A percentile compares a stretch with the other conserved stretches of the same genome.
These are phyloP conservation scores for Pteropus alecto DNA, from an alignment of 2,113 vertebrate genomes.

Conservation along the genomic window DNA sequence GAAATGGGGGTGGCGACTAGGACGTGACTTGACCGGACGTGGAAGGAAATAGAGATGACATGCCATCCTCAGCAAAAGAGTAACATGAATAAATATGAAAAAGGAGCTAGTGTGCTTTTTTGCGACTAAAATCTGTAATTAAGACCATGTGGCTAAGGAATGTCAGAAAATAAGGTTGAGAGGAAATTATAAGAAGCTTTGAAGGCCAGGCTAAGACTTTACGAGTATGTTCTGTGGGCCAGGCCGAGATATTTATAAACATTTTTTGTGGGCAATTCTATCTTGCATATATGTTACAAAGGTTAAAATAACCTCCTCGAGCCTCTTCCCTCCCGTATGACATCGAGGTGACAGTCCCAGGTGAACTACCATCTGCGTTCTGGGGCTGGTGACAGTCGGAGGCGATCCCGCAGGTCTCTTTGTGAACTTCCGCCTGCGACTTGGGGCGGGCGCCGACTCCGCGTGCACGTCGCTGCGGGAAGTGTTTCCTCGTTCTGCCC, in stretches of 20 bases:
- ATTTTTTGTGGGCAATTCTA: neutral
- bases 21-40: neutral
- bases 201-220: neutral
- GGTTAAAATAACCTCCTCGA: neutral
- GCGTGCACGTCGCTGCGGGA: accelerated
- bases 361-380: no score
- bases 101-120: neutral
- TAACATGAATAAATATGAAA: neutral
- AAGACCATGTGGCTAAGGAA: neutral
- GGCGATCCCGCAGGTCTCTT: no score
- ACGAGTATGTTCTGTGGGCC: no score
- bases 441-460: no score
- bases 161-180: neutral
- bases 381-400: no score
- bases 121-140: neutral
- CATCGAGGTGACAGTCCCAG: no score
- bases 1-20: neutral
- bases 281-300: no score
- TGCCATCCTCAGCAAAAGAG: neutral
- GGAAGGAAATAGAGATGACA: neutral
- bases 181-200: neutral
- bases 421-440: no score
- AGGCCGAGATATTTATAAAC: neutral
- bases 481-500: accelerated
- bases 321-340: neutral